These are phyloP conservation scores for Conchocele bisecta DNA, from an alignment of 2,888 invertebrate genomes.

Conservation along the genomic window DNA sequence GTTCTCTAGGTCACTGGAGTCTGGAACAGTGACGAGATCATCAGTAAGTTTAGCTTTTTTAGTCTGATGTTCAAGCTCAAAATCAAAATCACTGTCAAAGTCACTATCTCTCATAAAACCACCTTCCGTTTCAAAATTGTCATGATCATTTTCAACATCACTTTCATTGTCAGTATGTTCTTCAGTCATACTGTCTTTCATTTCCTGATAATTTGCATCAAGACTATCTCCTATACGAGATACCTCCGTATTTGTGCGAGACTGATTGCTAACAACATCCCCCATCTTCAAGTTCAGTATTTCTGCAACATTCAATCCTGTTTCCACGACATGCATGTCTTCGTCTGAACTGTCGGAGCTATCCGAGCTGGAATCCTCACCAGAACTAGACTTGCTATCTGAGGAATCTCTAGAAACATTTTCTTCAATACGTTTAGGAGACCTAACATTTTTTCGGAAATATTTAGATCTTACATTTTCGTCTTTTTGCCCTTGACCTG, in stretches of 20 bases:
- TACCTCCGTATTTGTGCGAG: too few species aligned
- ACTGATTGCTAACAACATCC: too few species aligned
- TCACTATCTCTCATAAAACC: conserved; percentile 45
- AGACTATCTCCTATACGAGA: not conserved
- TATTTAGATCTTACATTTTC: too few species aligned
- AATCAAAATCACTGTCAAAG: not conserved
- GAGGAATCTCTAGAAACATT: too few species aligned
- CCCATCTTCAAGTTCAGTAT: conserved; percentile 46
- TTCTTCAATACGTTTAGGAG: too few species aligned
- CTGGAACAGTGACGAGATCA: too few species aligned
- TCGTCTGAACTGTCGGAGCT: conserved; percentile 24
- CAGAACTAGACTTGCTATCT: conserved; percentile 20
- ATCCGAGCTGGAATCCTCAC: conserved; percentile 13
- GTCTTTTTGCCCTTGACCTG: too few species aligned
- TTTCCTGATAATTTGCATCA: not conserved
- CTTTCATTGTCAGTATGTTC: not conserved
- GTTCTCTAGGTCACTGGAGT: too few species aligned
- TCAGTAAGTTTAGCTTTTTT: not conserved
- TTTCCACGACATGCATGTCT: conserved; percentile 36
- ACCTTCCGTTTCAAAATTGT: conserved; percentile 34
- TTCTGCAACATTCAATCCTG: conserved; percentile 40
- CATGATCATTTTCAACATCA: not conserved
- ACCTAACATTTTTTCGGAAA: too few species aligned
- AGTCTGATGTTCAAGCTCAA: not conserved
- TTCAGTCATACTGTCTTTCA: too few species aligned